Evolutionary conservation across 2,797 vertebrate species (phyloP), one percentile per base, ranked within the genome.

Genomic region (Phrynocephalus forsythii): DNA sequence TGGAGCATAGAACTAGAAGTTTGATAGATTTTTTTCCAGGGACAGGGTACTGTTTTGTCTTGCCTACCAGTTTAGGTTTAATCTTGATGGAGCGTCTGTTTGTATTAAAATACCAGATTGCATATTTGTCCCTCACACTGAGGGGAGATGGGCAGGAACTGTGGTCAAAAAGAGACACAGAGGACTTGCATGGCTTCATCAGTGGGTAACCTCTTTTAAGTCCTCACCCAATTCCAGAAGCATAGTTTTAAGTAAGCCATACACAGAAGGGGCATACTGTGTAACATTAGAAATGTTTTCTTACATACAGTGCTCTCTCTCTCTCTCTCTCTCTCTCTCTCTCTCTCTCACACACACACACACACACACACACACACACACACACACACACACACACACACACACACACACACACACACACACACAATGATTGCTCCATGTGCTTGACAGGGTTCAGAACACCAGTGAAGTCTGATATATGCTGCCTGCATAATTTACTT

Each of bases 401-500:
- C 38, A 44, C 38, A 44, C 38, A 44, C 38, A 44, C 38, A 44
- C 38, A 44, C 38, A 44, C 38, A 44, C 38, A 22, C 22, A 44
- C 24, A 87, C 56, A 83, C 69, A 24, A 81, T 56, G 48, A 52
- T 56, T 73, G 76, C 52, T 26, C 75, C 63, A 66, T 84, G 52
- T 38, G 71, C 77, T 68, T 67, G 69, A n/a, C 38, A n/a, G n/a
- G 52, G 69, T 67, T 79, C 76, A 66, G 56, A 85, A 56, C 56
- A 38, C 18, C 4, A n/a, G 33, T 3, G 30, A 75, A 22, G 38
- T 85, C 60, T 94, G 90, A 91, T 89, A 33, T 84, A 95, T 92
- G 52, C 73, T 78, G 78, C 72, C 87, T 86, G 20, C 82, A 82
- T 81, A 30, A 0, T 84, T 86, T 87, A 84, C 88, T 94, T 94